A percentile compares a stretch with the other conserved stretches of the same genome.
These are phyloP conservation scores for Calypte anna DNA, from an alignment of 2,113 vertebrate species.

Conservation along the genomic window DNA sequence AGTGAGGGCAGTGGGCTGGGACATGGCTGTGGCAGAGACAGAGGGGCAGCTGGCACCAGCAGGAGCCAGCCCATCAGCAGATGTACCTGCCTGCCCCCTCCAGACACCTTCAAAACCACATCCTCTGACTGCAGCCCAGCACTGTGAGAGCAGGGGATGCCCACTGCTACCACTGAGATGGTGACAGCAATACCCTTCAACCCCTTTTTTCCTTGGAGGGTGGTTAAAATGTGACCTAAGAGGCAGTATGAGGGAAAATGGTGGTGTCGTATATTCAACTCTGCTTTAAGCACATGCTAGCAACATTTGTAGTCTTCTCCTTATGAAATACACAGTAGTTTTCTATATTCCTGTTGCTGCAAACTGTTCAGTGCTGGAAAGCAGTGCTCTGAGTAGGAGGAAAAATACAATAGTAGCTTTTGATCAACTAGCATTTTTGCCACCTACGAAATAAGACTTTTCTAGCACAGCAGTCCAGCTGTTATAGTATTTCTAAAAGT, in stretches of 20 bases:
- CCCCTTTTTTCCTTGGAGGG: background rate
- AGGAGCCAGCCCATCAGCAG: background rate
- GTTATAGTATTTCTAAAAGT: background rate
- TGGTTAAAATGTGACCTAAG: background rate
- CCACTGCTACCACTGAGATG: background rate
- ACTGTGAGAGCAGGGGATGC: background rate
- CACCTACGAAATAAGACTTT: background rate
- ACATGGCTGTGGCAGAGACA: background rate
- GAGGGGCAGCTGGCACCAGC: fast-evolving
- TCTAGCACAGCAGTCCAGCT: background rate
- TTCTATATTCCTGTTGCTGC: background rate
- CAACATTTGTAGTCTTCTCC: background rate
- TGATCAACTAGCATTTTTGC: background rate
- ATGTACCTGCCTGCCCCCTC: background rate
- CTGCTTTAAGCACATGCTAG: background rate
- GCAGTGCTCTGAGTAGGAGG: background rate
- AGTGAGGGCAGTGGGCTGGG: background rate
- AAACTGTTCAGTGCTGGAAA: background rate
- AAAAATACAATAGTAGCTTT: background rate
- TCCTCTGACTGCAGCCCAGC: background rate
- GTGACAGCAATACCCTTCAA: background rate
- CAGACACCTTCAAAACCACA: fast-evolving
- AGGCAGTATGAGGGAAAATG: background rate
- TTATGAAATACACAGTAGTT: background rate
- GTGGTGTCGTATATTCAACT: background rate